These are phyloP conservation scores for Hydractinia symbiolongicarpus DNA, from an alignment of 30 jellyfish, hydroid and myxozoan genomes.

Conservation along the genomic window DNA sequence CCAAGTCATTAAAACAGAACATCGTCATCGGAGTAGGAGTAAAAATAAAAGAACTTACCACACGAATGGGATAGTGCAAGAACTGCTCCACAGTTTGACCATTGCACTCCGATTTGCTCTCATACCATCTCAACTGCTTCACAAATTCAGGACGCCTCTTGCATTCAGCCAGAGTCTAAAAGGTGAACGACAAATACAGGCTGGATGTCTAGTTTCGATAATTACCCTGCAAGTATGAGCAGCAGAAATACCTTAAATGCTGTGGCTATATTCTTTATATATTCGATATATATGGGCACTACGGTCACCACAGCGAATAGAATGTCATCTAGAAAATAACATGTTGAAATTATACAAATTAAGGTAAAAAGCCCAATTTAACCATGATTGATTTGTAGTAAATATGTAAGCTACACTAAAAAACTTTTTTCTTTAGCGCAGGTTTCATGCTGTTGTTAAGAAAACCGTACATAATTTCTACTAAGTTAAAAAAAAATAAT, in stretches of 20 bases:
- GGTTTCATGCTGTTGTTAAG: too few relatives aligned
- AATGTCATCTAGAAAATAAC: slow-evolving; percentile 52
- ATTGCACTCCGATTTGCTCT: slow-evolving; percentile 66
- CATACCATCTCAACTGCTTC: slow-evolving; percentile 64
- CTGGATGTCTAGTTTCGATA: too few relatives aligned
- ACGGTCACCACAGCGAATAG: slow-evolving; percentile 56
- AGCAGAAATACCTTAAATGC: slow-evolving; percentile 59
- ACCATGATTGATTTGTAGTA: too few relatives aligned
- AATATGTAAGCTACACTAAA: too few relatives aligned
- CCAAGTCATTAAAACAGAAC: too few relatives aligned
- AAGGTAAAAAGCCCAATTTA: too few relatives aligned
- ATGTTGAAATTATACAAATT: neutral
- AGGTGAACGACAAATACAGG: neutral
- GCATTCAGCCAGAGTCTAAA: slow-evolving; percentile 73
- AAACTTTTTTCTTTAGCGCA: too few relatives aligned
- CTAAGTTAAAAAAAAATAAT: too few relatives aligned
- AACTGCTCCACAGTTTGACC: slow-evolving; percentile 87
- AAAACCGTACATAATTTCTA: too few relatives aligned
- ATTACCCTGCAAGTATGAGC: too few relatives aligned
- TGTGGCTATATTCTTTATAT: slow-evolving; percentile 65
- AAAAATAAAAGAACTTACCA: slow-evolving; percentile 47
- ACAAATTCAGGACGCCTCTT: slow-evolving; percentile 70
- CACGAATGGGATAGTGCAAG: slow-evolving; percentile 70
- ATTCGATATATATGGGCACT: slow-evolving; percentile 71
- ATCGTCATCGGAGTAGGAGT: too few relatives aligned